Evolutionary conservation across 2,888 invertebrate species (phyloP), one percentile per base, ranked within the genome.

Genomic region (Lasius fuliginosus): DNA sequence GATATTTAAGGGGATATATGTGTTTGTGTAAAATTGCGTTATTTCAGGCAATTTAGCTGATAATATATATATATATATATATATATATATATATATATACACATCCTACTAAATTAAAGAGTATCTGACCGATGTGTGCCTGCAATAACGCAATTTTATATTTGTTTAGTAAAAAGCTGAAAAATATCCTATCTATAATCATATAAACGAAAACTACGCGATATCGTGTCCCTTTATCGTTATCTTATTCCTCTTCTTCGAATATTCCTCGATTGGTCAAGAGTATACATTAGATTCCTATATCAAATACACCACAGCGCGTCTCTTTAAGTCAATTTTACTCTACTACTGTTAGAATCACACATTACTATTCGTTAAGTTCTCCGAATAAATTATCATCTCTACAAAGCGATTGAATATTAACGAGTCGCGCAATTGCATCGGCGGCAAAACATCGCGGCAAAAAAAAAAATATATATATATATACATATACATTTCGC

Each of bases 351-450:
- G 18, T 64, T n/a, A 67, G 67, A n/a, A 77, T 30, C 40, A 56
- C 40, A 56, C 77, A 42, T 56, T 67, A 40, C 27, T 67, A 53
- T 30, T 64, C 23, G 40, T 53, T 53, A 67, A 76, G 30, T 33
- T 67, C 40, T 9, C 6, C 40, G 58, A 79, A 60, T 33, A 60
- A 79, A 69, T 79, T 33, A 58, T 15, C 58, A 33, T 30, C 46
- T 56, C 33, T 46, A 33, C 60, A 60, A 69, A 60, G 46, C 69
- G 60, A 42, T 23, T 69, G 18, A 79, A 46, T 33, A 42, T 69
- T 79, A 46, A 69, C 40, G 67, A 67, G 67, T 18, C 76, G 65
- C 64, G 75, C 75, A 53, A 65, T 67, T 77, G 67, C 56, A 77
- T 77, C 15, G 40, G 0, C 36, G 75, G 33, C 15, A 64, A 46